Base-by-base conservation (phyloP, 1,140 invertebrate species). In the Manduca sexta region DNA sequence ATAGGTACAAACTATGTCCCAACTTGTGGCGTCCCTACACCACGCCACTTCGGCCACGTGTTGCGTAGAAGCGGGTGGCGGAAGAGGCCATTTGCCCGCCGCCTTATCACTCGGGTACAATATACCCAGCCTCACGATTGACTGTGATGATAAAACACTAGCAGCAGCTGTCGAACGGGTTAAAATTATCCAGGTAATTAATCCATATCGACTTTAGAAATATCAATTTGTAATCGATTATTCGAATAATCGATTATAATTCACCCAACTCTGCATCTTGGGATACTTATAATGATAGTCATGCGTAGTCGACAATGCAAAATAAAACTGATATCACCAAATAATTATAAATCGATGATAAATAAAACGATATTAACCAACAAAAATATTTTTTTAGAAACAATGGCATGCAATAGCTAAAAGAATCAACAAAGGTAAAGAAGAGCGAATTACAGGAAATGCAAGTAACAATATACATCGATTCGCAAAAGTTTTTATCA, bases 51-150 rank as follows among this genome's bases (percentile, higher is more conserved):
- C 43, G 5, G 38, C 81, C 0, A 66, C 72, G 0, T 86, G 88
- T 68, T 87, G 95, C 52, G 88, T 97, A 34, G 95, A 97, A 80
- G 90, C 94, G 26, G 95, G 95, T 0, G 95, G 95, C 79, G 95
- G 95, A 0, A 94, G 94, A 76, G 95, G 94, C 0, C 95, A 96
- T 80, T 80, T 97, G 0, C 93, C 93, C 21, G 91, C 91, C 0
- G 88, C 92, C 44, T 77, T 97, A 37, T 88, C 92, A 1, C 87
- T 95, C 3, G 87, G 91, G 46, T 90, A 93, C 81, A 74, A 89
- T 5, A 78, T 94, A 41, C 90, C 90, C 15, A 92, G 95, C 17
- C 82, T 97, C 2, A 94, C 94, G 2, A 88, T 97, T 1, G 95
- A 97, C 84, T 91, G 92, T 13, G 91, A 80, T 34, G 44, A 45